Evolutionary conservation across 1,140 invertebrate species (phyloP).

Genomic region (Trachymyrmex cornetzi): DNA sequence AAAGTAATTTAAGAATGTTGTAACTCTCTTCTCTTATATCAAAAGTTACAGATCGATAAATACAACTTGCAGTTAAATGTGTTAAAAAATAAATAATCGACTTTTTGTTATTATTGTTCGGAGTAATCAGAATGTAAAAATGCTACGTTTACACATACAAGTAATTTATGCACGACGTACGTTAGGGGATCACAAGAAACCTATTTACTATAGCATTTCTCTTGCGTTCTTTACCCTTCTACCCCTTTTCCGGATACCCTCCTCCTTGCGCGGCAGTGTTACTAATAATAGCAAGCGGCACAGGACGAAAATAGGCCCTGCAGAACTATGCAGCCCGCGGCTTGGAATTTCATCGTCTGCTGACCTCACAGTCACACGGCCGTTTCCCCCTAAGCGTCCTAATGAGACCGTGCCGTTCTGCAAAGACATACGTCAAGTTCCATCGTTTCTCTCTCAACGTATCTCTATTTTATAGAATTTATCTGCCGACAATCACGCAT

Average conservation of each 20-base stretch:
- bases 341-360: constrained; percentile 75
- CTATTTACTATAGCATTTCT: constrained; percentile 41
- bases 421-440: constrained; percentile 29
- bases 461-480: neutral
- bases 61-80: neutral
- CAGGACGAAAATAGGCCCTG: constrained; percentile 73
- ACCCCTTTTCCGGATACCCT: neutral
- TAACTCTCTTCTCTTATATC: neutral
- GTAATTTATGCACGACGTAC: neutral
- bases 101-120: neutral
- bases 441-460: neutral
- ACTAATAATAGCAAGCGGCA: constrained; percentile 74
- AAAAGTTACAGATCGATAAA: neutral
- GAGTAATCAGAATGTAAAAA: neutral
- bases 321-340: constrained; percentile 75
- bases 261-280: constrained; percentile 27
- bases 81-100: neutral
- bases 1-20: neutral
- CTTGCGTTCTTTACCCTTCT: constrained; percentile 24
- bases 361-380: constrained; percentile 66
- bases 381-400: constrained; percentile 61
- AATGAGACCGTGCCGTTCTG: constrained; percentile 49
- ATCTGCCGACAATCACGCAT: neutral
- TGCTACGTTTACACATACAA: neutral
- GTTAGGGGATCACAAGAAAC: neutral